These are phyloP conservation scores for Cuculus canorus DNA, from an alignment of 2,797 vertebrate genomes.

Conservation along the genomic window DNA sequence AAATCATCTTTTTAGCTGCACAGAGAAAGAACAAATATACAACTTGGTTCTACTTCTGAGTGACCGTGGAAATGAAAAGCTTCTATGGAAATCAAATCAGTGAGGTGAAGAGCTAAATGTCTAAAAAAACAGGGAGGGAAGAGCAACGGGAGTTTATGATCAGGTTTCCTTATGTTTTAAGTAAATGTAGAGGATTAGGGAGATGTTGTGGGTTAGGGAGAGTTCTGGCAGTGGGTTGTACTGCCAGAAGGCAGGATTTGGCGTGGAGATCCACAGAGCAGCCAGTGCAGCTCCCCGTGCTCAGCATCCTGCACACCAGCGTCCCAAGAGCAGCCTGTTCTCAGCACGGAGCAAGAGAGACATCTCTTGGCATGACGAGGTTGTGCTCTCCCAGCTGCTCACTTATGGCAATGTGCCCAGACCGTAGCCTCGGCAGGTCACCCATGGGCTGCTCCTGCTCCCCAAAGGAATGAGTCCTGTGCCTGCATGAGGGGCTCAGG, in stretches of 20 bases:
- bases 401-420: rapidly evolving
- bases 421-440: rapidly evolving
- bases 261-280: not conserved
- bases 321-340: not conserved
- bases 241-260: not conserved
- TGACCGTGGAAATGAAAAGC: not conserved
- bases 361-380: not conserved
- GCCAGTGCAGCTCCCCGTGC: not conserved
- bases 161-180: not conserved
- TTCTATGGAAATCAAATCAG: not conserved
- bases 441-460: not conserved
- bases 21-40: not conserved
- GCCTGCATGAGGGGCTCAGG: not conserved
- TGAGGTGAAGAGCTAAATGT: not conserved
- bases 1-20: not conserved
- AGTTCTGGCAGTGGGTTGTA: not conserved
- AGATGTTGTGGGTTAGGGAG: rapidly evolving
- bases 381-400: not conserved
- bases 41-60: not conserved
- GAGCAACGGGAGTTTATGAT: not conserved
- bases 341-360: not conserved
- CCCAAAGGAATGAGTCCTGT: rapidly evolving
- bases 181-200: not conserved
- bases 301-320: rapidly evolving
- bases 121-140: not conserved